These are phyloP conservation scores for Gadopsis marmoratus DNA, from an alignment of 2,797 vertebrate genomes.

Conservation along the genomic window DNA sequence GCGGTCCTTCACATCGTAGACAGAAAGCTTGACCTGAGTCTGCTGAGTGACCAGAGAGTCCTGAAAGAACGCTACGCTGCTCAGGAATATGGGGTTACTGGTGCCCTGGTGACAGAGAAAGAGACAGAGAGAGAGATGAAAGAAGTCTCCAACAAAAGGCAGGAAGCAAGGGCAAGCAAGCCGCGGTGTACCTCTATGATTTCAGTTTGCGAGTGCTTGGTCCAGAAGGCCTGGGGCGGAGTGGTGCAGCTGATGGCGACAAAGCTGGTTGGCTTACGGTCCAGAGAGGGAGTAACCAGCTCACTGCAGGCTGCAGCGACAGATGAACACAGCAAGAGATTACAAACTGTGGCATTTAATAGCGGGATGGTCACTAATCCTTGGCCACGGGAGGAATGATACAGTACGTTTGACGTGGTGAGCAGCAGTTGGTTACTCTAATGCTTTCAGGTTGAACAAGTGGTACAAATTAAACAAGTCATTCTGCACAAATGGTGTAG, in stretches of 20 bases:
- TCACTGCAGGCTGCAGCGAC: slow-evolving; percentile 94
- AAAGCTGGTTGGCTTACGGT: slow-evolving; percentile 98
- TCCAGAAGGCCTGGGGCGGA: slow-evolving; percentile 99
- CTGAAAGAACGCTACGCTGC: slow-evolving; percentile 98
- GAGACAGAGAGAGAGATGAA: slow-evolving; percentile 8
- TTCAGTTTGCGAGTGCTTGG: slow-evolving; percentile 97
- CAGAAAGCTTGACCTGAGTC: slow-evolving; percentile 97
- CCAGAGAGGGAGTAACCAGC: slow-evolving; percentile 92
- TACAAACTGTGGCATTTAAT: slow-evolving; percentile 62
- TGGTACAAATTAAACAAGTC: slow-evolving; percentile 4
- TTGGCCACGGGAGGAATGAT: background rate
- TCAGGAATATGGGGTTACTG: slow-evolving; percentile 98
- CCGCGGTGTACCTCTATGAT: slow-evolving; percentile 90
- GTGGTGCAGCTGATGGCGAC: slow-evolving; percentile 98
- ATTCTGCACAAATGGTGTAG: background rate
- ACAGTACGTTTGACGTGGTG: slow-evolving; percentile 19
- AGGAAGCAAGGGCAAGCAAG: background rate
- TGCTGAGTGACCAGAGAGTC: slow-evolving; percentile 98
- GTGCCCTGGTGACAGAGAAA: slow-evolving; percentile 88
- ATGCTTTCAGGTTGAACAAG: slow-evolving; percentile 8
- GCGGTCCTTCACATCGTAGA: slow-evolving; percentile 98
- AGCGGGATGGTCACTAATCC: slow-evolving; percentile 60
- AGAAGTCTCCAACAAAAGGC: background rate
- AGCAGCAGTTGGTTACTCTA: slow-evolving; percentile 19
- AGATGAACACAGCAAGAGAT: slow-evolving; percentile 55